A percentile compares a stretch with the other conserved stretches of the same genome.
These are phyloP conservation scores for Micromussa lordhowensis DNA, from an alignment of 92 coral and sea anemone genomes.

Conservation along the genomic window DNA sequence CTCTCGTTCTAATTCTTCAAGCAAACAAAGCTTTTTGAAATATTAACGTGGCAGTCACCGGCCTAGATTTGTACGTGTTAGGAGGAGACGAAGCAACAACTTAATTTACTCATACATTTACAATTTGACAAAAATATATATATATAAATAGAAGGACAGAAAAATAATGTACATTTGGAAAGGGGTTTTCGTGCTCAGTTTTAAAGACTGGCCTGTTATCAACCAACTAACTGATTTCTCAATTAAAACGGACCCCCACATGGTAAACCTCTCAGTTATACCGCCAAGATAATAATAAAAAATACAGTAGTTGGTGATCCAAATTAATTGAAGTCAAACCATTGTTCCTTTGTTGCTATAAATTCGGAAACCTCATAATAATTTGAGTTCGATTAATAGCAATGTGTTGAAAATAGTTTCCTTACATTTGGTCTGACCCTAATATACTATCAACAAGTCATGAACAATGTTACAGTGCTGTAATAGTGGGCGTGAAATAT, in stretches of 20 bases:
- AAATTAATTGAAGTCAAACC: background rate
- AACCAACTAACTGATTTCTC: background rate
- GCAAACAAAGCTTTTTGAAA: slow-evolving; percentile 20
- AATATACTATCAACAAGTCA: background rate
- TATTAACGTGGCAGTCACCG: slow-evolving; percentile 1
- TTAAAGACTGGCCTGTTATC: background rate
- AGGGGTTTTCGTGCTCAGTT: background rate
- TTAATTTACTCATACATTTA: no score
- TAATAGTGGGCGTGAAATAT: background rate
- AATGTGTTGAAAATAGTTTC: background rate
- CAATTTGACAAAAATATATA: no score
- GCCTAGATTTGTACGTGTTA: background rate
- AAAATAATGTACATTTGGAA: no score
- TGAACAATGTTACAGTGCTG: background rate
- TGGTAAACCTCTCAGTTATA: background rate
- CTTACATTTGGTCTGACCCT: background rate
- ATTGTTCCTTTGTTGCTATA: background rate
- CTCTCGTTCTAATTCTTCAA: background rate
- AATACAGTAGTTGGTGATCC: background rate
- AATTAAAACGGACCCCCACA: background rate
- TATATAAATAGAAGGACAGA: no score
- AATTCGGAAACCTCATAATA: background rate
- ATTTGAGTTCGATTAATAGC: background rate
- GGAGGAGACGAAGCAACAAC: no score
- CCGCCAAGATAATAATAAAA: background rate